Conservation (phyloP, 2,113 vertebrate species). For the Bubo blakistoni region DNA sequence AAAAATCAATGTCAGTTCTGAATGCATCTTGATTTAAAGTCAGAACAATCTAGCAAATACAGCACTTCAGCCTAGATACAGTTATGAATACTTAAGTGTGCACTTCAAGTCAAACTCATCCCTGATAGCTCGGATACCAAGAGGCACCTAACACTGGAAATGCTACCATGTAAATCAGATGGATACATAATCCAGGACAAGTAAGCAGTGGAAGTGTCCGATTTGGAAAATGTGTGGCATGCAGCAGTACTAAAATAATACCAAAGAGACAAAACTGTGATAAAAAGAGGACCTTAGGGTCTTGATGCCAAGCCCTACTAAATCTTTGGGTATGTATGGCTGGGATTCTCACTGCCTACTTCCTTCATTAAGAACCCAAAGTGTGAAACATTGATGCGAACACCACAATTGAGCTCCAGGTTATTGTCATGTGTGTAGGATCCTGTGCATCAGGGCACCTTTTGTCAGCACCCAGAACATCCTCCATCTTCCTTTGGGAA, state of each 20-base stretch:
- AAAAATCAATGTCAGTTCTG: neutral
- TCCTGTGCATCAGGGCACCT: neutral
- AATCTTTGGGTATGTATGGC: neutral
- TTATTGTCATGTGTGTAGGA: neutral
- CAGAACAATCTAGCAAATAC: neutral
- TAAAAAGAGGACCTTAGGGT: neutral
- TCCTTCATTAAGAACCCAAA: neutral
- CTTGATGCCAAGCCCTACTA: neutral
- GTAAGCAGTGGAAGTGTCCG: neutral
- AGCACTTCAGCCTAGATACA: neutral
- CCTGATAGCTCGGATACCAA: neutral
- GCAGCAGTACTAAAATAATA: neutral
- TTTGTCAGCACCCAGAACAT: neutral
- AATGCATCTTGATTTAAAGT: neutral
- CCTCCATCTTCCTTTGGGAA: neutral
- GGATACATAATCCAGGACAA: neutral
- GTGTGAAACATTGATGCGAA: neutral
- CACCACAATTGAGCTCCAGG: neutral
- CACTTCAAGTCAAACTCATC: neutral
- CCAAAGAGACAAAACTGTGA: neutral
- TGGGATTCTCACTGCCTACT: neutral
- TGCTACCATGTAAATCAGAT: neutral
- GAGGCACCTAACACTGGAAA: neutral
- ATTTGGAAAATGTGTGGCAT: neutral
- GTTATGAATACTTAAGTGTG: neutral